Percentiles rank a stretch among this genome's conserved stretches.
phyloP scores from a whole-genome alignment of 2,113 vertebrate genomes.

The Glaucidium brasilianum region DNA sequence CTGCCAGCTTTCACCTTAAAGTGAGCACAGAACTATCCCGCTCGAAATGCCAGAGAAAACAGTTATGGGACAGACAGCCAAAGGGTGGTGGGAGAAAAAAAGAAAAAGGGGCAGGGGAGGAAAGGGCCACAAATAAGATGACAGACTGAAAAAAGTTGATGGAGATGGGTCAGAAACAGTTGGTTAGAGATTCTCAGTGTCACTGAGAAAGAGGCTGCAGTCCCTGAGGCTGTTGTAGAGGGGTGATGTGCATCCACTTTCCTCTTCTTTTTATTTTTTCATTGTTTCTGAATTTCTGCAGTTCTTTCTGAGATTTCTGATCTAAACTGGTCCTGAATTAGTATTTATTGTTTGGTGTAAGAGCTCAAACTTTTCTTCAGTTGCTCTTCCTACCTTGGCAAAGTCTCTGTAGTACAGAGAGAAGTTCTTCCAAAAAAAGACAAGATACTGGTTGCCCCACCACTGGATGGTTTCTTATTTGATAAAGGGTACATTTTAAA shows the following conservation, averaged over 20 bases:
- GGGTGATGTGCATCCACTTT: background rate
- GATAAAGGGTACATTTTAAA: background rate
- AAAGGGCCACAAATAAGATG: background rate
- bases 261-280: background rate
- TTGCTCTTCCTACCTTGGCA: background rate
- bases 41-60: background rate
- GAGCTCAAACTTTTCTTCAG: background rate
- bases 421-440: background rate
- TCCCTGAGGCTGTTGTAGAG: fast-evolving
- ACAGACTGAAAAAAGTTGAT: background rate
- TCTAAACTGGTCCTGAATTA: background rate
- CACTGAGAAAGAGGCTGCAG: background rate
- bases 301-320: background rate
- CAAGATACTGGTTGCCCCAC: background rate
- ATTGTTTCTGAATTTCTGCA: background rate
- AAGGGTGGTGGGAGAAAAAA: background rate
- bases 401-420: background rate
- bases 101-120: background rate
- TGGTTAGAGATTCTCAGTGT: background rate
- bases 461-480: background rate
- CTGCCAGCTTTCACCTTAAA: background rate
- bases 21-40: fast-evolving
- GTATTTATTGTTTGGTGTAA: background rate
- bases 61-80: background rate
- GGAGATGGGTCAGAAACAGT: background rate